phyloP scores from a whole-genome alignment of 2,797 vertebrate species.

The Gila robusta region DNA sequence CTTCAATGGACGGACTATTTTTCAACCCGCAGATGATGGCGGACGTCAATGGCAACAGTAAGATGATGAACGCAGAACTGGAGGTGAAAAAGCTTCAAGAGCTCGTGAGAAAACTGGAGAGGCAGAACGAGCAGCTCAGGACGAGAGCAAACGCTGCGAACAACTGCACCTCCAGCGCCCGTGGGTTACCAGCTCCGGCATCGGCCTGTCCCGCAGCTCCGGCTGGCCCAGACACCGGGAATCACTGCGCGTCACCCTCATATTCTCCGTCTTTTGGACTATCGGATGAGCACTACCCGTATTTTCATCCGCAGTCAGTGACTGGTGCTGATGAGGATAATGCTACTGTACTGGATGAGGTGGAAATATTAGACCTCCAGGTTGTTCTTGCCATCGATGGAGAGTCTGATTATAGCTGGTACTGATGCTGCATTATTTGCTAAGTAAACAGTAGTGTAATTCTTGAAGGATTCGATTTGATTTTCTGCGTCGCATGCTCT shows the following conservation, averaged over 20 bases:
- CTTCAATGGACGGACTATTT: conserved; percentile 83
- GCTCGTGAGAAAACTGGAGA: conserved; percentile 92
- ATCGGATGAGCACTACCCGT: conserved; percentile 81
- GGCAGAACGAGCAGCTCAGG: conserved; percentile 93
- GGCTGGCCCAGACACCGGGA: conserved; percentile 44
- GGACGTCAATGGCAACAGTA: conserved; percentile 87
- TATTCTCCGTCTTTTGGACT: conserved; percentile 64
- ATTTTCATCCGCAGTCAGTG: conserved; percentile 84
- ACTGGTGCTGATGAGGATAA: conserved; percentile 67
- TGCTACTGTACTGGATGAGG: conserved; percentile 85
- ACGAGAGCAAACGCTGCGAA: conserved; percentile 85
- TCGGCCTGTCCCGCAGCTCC: conserved; percentile 65
- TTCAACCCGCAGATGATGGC: conserved; percentile 86
- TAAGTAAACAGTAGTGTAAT: neutral
- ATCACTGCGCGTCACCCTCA: conserved; percentile 75
- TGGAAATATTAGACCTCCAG: conserved; percentile 88
- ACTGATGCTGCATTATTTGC: conserved; percentile 59
- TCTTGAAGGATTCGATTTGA: neutral
- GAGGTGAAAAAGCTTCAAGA: conserved; percentile 98
- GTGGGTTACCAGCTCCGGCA: conserved; percentile 68
- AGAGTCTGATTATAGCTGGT: conserved; percentile 89
- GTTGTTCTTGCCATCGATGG: conserved; percentile 71
- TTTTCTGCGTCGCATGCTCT: neutral
- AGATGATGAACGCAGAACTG: conserved; percentile 88
- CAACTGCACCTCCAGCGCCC: conserved; percentile 77